Evolutionary conservation across 2,113 vertebrate genomes (phyloP).

Genomic region (Vicugna pacos): DNA sequence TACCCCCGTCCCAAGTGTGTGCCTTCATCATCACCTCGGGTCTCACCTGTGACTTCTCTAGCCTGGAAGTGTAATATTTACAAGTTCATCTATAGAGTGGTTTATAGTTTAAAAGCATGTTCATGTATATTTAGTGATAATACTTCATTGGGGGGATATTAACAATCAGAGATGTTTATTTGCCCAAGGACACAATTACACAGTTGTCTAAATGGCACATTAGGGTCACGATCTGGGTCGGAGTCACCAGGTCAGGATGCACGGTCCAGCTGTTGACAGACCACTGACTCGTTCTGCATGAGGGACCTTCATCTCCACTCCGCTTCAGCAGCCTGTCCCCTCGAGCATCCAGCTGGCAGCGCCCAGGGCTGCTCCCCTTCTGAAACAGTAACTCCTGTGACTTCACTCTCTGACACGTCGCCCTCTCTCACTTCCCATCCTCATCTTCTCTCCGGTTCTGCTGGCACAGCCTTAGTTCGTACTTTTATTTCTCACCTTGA

Average conservation of each 20-base stretch:
- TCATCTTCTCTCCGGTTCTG: background rate
- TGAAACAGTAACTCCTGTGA: background rate
- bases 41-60: background rate
- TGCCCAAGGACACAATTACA: background rate
- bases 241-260: background rate
- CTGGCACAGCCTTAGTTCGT: background rate
- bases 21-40: too few species aligned
- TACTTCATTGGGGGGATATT: background rate
- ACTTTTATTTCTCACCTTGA: background rate
- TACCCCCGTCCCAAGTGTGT: background rate
- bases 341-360: background rate
- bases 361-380: background rate
- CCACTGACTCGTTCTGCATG: background rate
- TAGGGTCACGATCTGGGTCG: background rate
- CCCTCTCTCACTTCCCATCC: background rate
- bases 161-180: background rate
- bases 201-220: background rate
- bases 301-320: background rate
- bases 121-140: background rate
- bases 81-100: background rate
- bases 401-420: background rate
- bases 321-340: background rate
- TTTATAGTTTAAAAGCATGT: background rate
- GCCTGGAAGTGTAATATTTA: background rate
- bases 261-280: background rate